Percentiles rank a stretch among this genome's conserved stretches.
Conservation (phyloP, 2,113 vertebrate species). For the Spea multiplicata region DNA sequence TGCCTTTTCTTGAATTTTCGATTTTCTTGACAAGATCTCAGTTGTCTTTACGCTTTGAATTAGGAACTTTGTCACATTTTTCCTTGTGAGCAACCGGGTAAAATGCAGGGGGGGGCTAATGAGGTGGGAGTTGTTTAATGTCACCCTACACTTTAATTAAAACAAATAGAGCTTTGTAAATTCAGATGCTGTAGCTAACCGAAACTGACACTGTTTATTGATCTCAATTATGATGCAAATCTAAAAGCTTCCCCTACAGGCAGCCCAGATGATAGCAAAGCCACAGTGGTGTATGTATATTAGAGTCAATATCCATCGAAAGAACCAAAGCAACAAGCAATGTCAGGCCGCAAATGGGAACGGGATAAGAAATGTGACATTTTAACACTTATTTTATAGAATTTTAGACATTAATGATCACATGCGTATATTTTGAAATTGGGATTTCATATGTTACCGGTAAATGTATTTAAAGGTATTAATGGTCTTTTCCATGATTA, state of each 20-base stretch:
- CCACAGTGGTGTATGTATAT: neutral
- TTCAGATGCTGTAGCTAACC: constrained; percentile 37
- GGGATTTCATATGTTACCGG: too few species aligned
- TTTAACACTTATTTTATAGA: too few species aligned
- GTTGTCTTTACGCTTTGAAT: neutral
- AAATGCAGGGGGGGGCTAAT: constrained; percentile 15
- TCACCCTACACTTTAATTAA: constrained; percentile 36
- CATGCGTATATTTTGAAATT: too few species aligned
- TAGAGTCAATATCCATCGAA: constrained; percentile 1
- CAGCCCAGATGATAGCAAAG: constrained; percentile 30
- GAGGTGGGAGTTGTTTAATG: constrained; percentile 36
- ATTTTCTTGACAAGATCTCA: neutral
- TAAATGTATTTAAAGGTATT: too few species aligned
- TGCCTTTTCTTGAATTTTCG: neutral
- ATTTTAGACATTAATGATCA: too few species aligned
- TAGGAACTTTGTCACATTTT: neutral
- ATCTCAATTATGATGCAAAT: constrained; percentile 46
- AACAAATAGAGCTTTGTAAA: constrained; percentile 20
- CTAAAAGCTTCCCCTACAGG: constrained; percentile 40
- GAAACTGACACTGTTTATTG: constrained; percentile 42
- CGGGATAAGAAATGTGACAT: too few species aligned
- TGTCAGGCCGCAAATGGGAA: neutral
- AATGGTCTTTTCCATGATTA: too few species aligned
- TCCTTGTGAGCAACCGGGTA: neutral
- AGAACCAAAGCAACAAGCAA: neutral